Conservation (phyloP, 2,113 vertebrate genomes). For the Saguinus midas region DNA sequence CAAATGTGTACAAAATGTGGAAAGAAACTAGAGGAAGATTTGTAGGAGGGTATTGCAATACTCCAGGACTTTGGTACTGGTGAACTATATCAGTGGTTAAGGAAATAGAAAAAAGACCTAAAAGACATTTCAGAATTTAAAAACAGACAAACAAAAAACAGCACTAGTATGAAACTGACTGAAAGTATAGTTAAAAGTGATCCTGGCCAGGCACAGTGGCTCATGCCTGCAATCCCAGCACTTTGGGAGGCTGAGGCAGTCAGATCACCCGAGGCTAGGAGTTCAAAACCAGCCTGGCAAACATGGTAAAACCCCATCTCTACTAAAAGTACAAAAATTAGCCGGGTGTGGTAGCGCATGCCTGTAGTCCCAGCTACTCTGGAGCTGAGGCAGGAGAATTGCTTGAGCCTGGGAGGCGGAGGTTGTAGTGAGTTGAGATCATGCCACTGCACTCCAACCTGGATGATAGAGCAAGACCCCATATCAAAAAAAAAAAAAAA, state of each 20-base stretch:
- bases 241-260: neutral
- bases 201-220: neutral
- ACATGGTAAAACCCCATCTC: neutral
- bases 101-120: slow-evolving; percentile 6
- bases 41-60: neutral
- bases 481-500: too few species aligned
- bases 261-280: neutral
- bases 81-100: neutral
- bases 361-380: neutral
- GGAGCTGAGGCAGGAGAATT: neutral
- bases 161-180: neutral
- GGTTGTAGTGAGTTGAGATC: neutral
- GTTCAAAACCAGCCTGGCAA: neutral
- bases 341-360: neutral
- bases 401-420: neutral
- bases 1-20: neutral
- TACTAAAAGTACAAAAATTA: neutral
- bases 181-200: neutral
- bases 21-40: neutral
- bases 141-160: neutral
- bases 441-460: neutral
- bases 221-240: neutral
- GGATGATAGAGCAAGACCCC: neutral
- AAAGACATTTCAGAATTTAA: neutral
- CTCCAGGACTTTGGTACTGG: neutral